phyloP scores from a whole-genome alignment of 30 jellyfish, hydroid and myxozoan genomes.

The Pelagia noctiluca region DNA sequence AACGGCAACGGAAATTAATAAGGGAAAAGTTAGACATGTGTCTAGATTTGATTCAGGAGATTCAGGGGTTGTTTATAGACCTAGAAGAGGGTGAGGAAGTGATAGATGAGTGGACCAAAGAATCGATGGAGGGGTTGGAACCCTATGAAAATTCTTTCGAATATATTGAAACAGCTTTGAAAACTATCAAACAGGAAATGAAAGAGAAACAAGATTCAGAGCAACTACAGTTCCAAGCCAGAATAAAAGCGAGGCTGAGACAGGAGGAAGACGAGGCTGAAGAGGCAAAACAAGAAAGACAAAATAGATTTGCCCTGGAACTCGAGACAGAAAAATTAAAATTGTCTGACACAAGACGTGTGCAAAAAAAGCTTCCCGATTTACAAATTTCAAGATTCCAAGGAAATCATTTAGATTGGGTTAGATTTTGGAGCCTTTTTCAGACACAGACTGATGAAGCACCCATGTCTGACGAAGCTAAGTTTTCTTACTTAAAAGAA shows the following conservation, averaged over 20 bases:
- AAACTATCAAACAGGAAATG: slow-evolving; percentile 12
- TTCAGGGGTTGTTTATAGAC: slow-evolving; percentile 1
- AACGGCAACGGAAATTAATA: not conserved
- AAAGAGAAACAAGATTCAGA: slow-evolving; percentile 8
- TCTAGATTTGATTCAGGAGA: slow-evolving; percentile 1
- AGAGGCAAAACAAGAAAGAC: slow-evolving; percentile 8
- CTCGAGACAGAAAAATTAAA: slow-evolving; percentile 4
- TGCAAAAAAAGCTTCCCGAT: slow-evolving; percentile 20
- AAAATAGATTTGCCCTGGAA: slow-evolving; percentile 10
- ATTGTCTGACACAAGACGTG: slow-evolving; percentile 10
- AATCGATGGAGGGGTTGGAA: slow-evolving; percentile 2
- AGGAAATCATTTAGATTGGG: too few relatives aligned
- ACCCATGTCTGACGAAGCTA: slow-evolving; percentile 9
- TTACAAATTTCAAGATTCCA: not conserved
- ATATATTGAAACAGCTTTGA: not conserved
- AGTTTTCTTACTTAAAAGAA: too few relatives aligned
- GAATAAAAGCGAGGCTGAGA: slow-evolving; percentile 16
- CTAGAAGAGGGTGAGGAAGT: slow-evolving; percentile 8
- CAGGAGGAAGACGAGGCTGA: slow-evolving; percentile 16
- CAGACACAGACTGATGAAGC: slow-evolving; percentile 1
- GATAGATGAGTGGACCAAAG: slow-evolving; percentile 6
- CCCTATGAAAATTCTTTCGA: not conserved
- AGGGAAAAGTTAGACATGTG: slow-evolving; percentile 1
- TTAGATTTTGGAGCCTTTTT: too few relatives aligned
- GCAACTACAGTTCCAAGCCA: slow-evolving; percentile 17